Conservation (phyloP, 92 coral and sea anemone genomes). For the Palythoa heliodiscus region DNA sequence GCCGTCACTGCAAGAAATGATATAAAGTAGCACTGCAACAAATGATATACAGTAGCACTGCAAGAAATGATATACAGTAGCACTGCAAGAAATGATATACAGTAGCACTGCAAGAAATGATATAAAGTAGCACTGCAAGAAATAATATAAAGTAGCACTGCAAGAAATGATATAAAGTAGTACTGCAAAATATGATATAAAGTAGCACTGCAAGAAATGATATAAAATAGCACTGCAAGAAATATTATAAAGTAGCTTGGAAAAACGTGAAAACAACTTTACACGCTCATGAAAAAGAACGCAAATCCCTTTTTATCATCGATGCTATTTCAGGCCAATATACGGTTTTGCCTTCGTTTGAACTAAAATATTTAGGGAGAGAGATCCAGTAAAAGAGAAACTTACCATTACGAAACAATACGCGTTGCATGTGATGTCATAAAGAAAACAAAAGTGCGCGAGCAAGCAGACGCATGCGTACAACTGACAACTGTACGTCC, state of each 20-base stretch:
- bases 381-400: neutral
- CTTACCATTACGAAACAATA: neutral
- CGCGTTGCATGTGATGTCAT: neutral
- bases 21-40: conserved; percentile 34
- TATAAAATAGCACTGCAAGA: conserved; percentile 45
- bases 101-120: conserved; percentile 50
- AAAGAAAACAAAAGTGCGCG: conserved; percentile 1
- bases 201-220: conserved; percentile 53
- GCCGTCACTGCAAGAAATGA: conserved; percentile 66
- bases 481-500: too few species aligned
- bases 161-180: neutral
- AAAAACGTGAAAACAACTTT: neutral
- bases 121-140: too few species aligned
- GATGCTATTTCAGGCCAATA: neutral
- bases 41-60: conserved; percentile 54
- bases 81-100: conserved; percentile 49
- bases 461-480: neutral
- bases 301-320: neutral
- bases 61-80: neutral
- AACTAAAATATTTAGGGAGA: neutral
- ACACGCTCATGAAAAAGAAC: neutral
- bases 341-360: neutral
- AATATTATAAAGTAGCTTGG: neutral
- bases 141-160: too few species aligned
- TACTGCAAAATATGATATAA: too few species aligned